Conservation (phyloP, 1,140 invertebrate species). For the Bacillus rossius region DNA sequence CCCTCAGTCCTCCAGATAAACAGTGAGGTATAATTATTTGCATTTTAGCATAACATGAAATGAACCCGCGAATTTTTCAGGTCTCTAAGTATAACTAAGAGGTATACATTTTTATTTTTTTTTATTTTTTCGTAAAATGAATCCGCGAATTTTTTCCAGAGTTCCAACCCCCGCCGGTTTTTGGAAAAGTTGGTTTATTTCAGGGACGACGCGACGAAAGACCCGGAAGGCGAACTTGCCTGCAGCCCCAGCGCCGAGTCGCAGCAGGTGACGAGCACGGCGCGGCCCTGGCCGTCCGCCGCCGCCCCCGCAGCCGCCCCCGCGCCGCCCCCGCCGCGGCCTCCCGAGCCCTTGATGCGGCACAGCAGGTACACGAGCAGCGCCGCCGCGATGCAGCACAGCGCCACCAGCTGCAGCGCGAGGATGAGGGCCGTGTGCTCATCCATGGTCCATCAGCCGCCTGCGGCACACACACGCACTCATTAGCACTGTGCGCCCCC, state of each 20-base stretch:
- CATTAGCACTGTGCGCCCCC: neutral
- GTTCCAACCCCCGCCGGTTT: neutral
- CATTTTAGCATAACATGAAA: too few relatives aligned
- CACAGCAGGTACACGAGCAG: slow-evolving; percentile 66
- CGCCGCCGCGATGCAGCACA: slow-evolving; percentile 71
- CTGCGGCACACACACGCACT: neutral
- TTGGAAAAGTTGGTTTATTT: neutral
- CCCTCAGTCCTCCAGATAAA: too few relatives aligned
- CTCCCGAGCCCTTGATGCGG: slow-evolving; percentile 52
- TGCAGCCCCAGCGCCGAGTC: slow-evolving; percentile 69
- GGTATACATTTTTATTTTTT: too few relatives aligned
- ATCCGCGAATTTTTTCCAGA: neutral
- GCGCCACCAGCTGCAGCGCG: slow-evolving; percentile 66
- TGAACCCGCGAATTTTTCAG: too few relatives aligned
- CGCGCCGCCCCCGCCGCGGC: slow-evolving; percentile 16
- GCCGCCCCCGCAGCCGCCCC: slow-evolving; percentile 37
- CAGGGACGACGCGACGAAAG: neutral
- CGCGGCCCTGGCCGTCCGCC: slow-evolving; percentile 24
- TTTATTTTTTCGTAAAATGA: neutral
- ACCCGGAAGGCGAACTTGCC: slow-evolving; percentile 34
- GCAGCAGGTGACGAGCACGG: slow-evolving; percentile 67
- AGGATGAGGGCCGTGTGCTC: slow-evolving; percentile 67
- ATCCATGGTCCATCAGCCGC: slow-evolving; percentile 50
- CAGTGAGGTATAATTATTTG: too few relatives aligned
- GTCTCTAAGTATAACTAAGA: too few relatives aligned